These are phyloP conservation scores for Tiliacea aurago DNA, from an alignment of 2,888 invertebrate genomes.

Conservation along the genomic window DNA sequence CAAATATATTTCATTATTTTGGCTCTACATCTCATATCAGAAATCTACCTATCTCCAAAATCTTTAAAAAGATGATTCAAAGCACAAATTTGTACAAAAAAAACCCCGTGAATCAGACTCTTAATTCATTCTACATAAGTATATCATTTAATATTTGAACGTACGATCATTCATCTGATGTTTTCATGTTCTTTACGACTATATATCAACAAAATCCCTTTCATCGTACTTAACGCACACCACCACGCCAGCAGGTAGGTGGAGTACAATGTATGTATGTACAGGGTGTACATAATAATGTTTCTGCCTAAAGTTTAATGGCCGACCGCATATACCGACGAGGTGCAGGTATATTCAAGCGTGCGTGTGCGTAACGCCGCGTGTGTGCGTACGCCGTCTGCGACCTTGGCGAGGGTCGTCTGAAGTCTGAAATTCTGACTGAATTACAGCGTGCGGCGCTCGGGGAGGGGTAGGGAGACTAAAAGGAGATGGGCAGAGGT, in stretches of 20 bases:
- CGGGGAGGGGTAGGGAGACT: slow-evolving; percentile 53
- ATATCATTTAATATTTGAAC: slow-evolving; percentile 46
- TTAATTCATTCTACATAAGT: slow-evolving; percentile 38
- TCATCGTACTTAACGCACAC: slow-evolving; percentile 55
- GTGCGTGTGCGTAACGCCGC: slow-evolving; percentile 70
- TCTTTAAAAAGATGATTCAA: slow-evolving; percentile 14
- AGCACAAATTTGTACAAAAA: background rate
- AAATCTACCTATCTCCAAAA: background rate
- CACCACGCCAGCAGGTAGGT: slow-evolving; percentile 22
- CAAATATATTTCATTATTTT: background rate
- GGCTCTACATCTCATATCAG: background rate
- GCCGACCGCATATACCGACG: slow-evolving; percentile 67
- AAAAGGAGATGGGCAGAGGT: slow-evolving; percentile 67
- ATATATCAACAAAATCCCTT: slow-evolving; percentile 54
- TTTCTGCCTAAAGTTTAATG: slow-evolving; percentile 76
- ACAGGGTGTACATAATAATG: slow-evolving; percentile 42
- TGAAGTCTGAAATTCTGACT: slow-evolving; percentile 80
- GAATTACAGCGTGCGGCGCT: slow-evolving; percentile 72
- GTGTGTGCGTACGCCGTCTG: slow-evolving; percentile 83
- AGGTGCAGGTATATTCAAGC: slow-evolving; percentile 72
- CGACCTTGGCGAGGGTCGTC: slow-evolving; percentile 89
- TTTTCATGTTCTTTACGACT: slow-evolving; percentile 58
- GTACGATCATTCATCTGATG: slow-evolving; percentile 47
- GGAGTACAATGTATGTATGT: slow-evolving; percentile 3
- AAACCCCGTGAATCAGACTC: slow-evolving; percentile 25